A percentile compares a stretch with the other conserved stretches of the same genome.
Evolutionary conservation across 2,113 vertebrate species (phyloP).

Genomic region (Cervus canadensis): DNA sequence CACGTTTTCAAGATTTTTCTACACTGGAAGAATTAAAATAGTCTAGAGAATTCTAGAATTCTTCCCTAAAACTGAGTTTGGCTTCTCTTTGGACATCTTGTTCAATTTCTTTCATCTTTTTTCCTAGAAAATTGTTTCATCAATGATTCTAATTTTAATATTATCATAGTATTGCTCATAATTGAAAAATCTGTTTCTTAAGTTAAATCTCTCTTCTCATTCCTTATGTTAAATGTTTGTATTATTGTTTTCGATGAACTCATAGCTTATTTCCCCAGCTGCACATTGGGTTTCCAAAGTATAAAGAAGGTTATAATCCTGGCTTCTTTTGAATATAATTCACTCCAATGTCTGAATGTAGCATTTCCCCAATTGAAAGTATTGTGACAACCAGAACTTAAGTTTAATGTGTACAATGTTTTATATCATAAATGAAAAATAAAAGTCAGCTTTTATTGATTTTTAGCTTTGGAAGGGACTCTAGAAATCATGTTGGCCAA

Average conservation of each 20-base stretch:
- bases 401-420: background rate
- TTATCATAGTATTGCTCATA: background rate
- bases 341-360: background rate
- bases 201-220: background rate
- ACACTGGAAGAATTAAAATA: background rate
- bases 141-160: background rate
- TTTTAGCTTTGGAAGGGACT: background rate
- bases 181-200: background rate
- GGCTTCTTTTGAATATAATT: background rate
- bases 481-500: background rate
- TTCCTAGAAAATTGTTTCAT: background rate
- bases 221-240: background rate
- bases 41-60: background rate
- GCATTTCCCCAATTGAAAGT: background rate
- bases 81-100: background rate
- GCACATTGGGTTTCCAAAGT: background rate
- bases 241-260: background rate
- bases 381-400: background rate
- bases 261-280: background rate
- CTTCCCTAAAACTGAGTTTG: background rate
- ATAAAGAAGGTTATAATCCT: background rate
- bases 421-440: conserved; percentile 19
- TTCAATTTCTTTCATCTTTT: background rate
- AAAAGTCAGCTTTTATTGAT: background rate
- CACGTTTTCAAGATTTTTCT: background rate